Conservation (phyloP, 1,140 invertebrate genomes). For the Ptiloglossa arizonensis region DNA sequence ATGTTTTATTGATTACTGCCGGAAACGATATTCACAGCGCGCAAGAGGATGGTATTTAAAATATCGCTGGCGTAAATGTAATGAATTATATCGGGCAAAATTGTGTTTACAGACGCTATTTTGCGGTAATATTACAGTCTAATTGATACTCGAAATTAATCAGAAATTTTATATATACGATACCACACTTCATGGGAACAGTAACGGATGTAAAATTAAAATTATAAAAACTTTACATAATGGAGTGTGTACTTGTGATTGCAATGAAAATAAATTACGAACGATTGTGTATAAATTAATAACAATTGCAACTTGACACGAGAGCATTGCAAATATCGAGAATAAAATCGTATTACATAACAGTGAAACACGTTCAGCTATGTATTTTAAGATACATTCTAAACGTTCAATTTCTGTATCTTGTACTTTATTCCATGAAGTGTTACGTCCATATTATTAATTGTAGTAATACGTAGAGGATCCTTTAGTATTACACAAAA, state of each 20-base stretch:
- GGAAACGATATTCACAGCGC: neutral
- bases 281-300: neutral
- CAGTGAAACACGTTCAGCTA: no score
- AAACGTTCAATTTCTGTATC: neutral
- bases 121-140: neutral
- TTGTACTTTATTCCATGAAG: no score
- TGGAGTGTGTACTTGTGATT: neutral
- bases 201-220: neutral
- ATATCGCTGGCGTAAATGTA: conserved; percentile 10
- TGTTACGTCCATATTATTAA: no score
- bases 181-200: neutral
- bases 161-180: neutral
- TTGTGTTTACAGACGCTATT: conserved; percentile 21
- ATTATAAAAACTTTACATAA: neutral
- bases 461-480: no score
- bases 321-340: no score
- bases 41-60: neutral
- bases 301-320: no score
- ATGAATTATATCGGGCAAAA: conserved; percentile 2
- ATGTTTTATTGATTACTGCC: neutral
- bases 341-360: neutral
- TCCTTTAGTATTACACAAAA: no score
- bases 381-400: neutral
- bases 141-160: conserved; percentile 1
- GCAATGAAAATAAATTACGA: neutral